Percentiles rank a stretch among this genome's conserved stretches.
phyloP scores from a whole-genome alignment of 2,888 invertebrate species.

The Neuroscelio doddi region DNA sequence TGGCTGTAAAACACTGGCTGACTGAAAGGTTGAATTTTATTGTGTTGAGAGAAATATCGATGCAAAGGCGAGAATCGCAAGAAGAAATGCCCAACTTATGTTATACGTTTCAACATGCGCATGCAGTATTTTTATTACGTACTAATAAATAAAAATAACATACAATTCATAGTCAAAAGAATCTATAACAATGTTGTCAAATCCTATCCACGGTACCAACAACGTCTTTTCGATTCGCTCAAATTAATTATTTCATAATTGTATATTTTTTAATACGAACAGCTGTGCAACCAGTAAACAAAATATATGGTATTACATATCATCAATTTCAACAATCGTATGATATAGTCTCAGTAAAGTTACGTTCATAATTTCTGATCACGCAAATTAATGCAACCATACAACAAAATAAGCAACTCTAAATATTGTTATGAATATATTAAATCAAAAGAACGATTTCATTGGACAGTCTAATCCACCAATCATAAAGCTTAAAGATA shows the following conservation, averaged over 20 bases:
- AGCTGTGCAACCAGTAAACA: too few relatives aligned
- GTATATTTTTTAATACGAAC: background rate
- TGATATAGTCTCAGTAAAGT: too few relatives aligned
- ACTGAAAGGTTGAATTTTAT: slow-evolving; percentile 71
- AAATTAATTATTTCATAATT: slow-evolving; percentile 7
- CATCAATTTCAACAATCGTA: too few relatives aligned
- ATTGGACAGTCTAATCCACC: slow-evolving; percentile 63
- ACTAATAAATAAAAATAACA: too few relatives aligned
- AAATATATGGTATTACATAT: too few relatives aligned
- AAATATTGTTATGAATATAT: slow-evolving; percentile 55
- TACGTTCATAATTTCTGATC: too few relatives aligned
- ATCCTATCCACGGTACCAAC: too few relatives aligned
- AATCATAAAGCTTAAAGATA: slow-evolving; percentile 65
- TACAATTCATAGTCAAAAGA: too few relatives aligned
- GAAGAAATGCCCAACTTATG: slow-evolving; percentile 20
- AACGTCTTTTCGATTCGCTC: too few relatives aligned
- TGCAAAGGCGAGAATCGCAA: slow-evolving; percentile 58
- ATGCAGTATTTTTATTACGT: slow-evolving; percentile 12
- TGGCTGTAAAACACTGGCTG: slow-evolving; percentile 70
- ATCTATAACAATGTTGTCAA: too few relatives aligned
- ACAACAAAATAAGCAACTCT: too few relatives aligned
- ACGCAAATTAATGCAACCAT: too few relatives aligned
- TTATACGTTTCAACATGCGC: slow-evolving; percentile 19
- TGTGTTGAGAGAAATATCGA: slow-evolving; percentile 65
- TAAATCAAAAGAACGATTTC: slow-evolving; percentile 37